Conservation (phyloP, 2,797 vertebrate genomes). For the Muraenolepis orangiensis region DNA sequence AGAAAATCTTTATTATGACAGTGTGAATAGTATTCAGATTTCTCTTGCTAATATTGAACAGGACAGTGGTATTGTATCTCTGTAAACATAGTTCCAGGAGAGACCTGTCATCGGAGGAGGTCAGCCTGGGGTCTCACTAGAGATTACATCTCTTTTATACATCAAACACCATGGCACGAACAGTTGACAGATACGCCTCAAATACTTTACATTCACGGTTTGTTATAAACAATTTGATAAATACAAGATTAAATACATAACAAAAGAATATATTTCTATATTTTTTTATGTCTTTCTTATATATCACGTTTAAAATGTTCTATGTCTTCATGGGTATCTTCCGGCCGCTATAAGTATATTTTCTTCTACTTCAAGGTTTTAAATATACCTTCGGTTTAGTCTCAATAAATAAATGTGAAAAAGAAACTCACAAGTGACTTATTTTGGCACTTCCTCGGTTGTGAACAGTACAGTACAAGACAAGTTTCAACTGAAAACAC, state of each 20-base stretch:
- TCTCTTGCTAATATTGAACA: conserved; percentile 78
- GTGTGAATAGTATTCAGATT: conserved; percentile 81
- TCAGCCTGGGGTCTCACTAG: conserved; percentile 62
- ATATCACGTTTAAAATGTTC: conserved; percentile 58
- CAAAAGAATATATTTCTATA: conserved; percentile 81
- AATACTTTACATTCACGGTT: conserved; percentile 82
- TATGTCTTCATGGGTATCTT: conserved; percentile 63
- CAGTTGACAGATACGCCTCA: conserved; percentile 74
- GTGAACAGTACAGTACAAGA: conserved; percentile 37
- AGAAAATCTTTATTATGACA: conserved; percentile 82
- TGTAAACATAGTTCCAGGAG: conserved; percentile 74
- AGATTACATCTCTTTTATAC: conserved; percentile 73
- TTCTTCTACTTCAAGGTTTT: conserved; percentile 44
- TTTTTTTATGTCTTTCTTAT: conserved; percentile 53
- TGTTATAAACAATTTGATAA: conserved; percentile 82
- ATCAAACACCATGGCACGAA: conserved; percentile 79
- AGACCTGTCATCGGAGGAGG: conserved; percentile 51
- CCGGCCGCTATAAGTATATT: conserved; percentile 48
- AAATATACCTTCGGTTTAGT: conserved; percentile 46
- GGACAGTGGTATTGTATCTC: conserved; percentile 73
- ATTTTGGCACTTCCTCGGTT: conserved; percentile 52
- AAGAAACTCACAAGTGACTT: conserved; percentile 37
- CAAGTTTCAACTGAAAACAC: conserved; percentile 35
- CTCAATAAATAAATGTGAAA: conserved; percentile 46
- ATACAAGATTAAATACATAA: conserved; percentile 80